Evolutionary conservation across 2,797 vertebrate genomes (phyloP), one percentile per base, ranked within the genome.

Genomic region (Anabas testudineus): DNA sequence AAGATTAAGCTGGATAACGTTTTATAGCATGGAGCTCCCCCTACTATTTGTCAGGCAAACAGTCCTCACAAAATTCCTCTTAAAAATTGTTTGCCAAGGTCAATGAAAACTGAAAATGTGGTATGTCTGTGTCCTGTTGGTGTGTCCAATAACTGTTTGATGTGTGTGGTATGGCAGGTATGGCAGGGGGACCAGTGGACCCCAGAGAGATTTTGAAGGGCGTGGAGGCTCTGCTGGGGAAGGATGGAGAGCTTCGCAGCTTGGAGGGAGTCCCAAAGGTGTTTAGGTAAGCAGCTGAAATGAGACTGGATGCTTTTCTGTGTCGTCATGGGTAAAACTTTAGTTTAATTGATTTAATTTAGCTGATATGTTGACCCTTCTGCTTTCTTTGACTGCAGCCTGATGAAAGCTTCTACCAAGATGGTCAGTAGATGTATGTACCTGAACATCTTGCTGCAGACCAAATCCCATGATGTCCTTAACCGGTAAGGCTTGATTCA

Each of bases 361-460:
- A n/a, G n/a, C n/a, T 3, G 19, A 37, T 0, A 7, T 52, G 0
- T 13, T 52, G 43, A 61, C 45, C 26, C 2, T 2, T 24, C 13
- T 19, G 1, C 7, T 41, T 26, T 60, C 10, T 58, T 71, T 41
- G 37, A 1, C 14, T 58, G 3, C 87, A 99, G 97, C 80, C 88
- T 98, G 1, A 99, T 99, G 97, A 99, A 99, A 89, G 96, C 96
- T 15, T 96, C 97, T 0, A 94, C 95, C 67, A 98, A 98, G 93
- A 95, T 99, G 96, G 97, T 98, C 86, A 97, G 97, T 73, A 95
- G 97, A 22, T 99, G 97, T 78, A 97, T 97, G 83, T 99, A 99
- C 88, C 88, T 99, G 70, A 99, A 97, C 87, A 96, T 99, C 83
- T 84, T 99, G 22, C 93, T 98, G 70, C 97, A 99, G 88, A 98